phyloP scores from a whole-genome alignment of 2,888 invertebrate species.

The Clitarchus hookeri region DNA sequence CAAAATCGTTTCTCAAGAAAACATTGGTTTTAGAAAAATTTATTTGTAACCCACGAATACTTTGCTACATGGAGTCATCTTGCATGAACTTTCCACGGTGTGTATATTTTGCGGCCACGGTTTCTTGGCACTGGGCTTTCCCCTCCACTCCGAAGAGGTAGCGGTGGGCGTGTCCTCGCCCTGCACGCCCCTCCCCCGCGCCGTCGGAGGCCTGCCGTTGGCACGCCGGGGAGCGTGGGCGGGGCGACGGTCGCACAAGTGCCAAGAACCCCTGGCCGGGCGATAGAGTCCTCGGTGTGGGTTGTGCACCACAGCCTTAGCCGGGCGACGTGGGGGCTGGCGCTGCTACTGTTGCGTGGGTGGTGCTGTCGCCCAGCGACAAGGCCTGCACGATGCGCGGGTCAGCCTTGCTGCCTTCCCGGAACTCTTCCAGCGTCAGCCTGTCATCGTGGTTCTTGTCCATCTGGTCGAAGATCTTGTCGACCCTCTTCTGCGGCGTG shows the following conservation, averaged over 20 bases:
- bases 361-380: slow-evolving; percentile 65
- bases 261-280: neutral
- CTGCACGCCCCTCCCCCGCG: neutral
- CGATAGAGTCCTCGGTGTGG: neutral
- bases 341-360: slow-evolving; percentile 16
- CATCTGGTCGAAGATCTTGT: slow-evolving; percentile 99
- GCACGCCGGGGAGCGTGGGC: neutral
- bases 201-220: neutral
- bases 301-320: slow-evolving; percentile 24
- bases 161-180: neutral
- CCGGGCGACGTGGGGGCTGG: slow-evolving; percentile 36
- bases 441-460: slow-evolving; percentile 98
- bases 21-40: neutral
- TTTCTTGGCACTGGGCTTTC: neutral
- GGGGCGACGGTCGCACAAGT: neutral
- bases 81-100: neutral
- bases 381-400: slow-evolving; percentile 97
- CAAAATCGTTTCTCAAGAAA: neutral
- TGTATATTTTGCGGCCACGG: neutral
- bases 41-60: too few species aligned
- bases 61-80: neutral
- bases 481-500: slow-evolving; percentile 93
- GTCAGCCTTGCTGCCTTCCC: slow-evolving; percentile 97
- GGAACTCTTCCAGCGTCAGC: slow-evolving; percentile 93
- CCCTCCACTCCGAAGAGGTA: neutral